Evolutionary conservation across 2,797 vertebrate genomes (phyloP).

Genomic region (Sebastes paucispinis): DNA sequence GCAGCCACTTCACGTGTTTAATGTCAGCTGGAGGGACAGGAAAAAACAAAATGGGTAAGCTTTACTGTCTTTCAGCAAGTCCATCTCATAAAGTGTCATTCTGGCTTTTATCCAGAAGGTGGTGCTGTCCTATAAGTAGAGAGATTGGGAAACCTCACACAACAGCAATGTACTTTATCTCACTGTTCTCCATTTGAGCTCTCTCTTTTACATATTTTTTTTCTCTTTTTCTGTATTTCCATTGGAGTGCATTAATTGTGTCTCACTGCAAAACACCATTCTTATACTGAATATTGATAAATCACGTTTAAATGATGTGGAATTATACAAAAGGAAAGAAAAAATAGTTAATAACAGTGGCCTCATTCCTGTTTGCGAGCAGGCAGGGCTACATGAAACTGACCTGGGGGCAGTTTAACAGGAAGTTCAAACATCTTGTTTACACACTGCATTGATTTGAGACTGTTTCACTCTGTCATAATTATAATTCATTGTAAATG

Average conservation of each 20-base stretch:
- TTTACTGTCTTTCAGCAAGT: neutral
- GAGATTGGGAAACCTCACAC: neutral
- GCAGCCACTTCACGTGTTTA: conserved; percentile 78
- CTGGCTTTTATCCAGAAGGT: conserved; percentile 63
- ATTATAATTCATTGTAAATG: neutral
- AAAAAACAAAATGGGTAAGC: neutral
- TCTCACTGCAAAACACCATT: neutral
- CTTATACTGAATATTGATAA: neutral
- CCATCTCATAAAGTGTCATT: conserved; percentile 13
- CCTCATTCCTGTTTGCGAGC: neutral
- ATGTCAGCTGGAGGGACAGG: conserved; percentile 33
- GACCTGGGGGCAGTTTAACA: neutral
- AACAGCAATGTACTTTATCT: neutral
- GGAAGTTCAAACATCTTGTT: neutral
- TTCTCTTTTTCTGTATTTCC: neutral
- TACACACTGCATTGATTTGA: neutral
- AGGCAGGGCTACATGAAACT: neutral
- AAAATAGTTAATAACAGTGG: neutral
- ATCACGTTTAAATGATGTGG: neutral
- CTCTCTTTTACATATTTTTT: neutral
- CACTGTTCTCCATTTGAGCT: neutral
- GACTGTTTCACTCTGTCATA: neutral
- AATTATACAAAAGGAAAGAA: neutral
- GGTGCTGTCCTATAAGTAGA: conserved; percentile 64
- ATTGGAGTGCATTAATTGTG: neutral